Conservation (phyloP, 1,140 invertebrate species). For the Euura lappo region DNA sequence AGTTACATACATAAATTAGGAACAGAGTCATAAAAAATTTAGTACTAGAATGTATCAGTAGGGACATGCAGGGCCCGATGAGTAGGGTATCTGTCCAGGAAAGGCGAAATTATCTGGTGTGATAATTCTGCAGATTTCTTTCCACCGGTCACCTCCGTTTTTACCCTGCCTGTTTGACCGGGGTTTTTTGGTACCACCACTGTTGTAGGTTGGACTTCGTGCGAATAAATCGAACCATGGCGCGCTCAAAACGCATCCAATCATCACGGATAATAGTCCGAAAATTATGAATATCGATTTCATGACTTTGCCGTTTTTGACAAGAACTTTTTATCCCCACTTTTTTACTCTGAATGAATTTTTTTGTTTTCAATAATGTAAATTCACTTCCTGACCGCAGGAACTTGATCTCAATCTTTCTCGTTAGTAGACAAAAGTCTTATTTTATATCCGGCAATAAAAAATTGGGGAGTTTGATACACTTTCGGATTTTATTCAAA, state of each 20-base stretch:
- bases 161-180: slow-evolving; percentile 31
- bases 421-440: too few species aligned
- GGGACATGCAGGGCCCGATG: slow-evolving; percentile 46
- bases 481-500: too few species aligned
- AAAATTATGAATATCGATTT: background rate
- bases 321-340: too few species aligned
- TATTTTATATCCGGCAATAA: too few species aligned
- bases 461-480: too few species aligned
- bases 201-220: slow-evolving; percentile 24
- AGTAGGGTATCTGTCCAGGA: slow-evolving; percentile 48
- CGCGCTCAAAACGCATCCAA: slow-evolving; percentile 31
- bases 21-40: too few species aligned
- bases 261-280: slow-evolving; percentile 24
- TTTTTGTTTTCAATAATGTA: background rate
- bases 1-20: too few species aligned
- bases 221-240: slow-evolving; percentile 47
- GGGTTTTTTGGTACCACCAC: background rate
- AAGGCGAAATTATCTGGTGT: slow-evolving; percentile 53
- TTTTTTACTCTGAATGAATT: background rate
- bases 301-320: background rate
- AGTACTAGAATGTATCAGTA: slow-evolving; percentile 31
- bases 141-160: slow-evolving; percentile 53
- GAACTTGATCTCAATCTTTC: too few species aligned
- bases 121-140: slow-evolving; percentile 52
- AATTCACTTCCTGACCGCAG: too few species aligned